Evolutionary conservation across 2,797 vertebrate species (phyloP).

Genomic region (Graptemys geographica): DNA sequence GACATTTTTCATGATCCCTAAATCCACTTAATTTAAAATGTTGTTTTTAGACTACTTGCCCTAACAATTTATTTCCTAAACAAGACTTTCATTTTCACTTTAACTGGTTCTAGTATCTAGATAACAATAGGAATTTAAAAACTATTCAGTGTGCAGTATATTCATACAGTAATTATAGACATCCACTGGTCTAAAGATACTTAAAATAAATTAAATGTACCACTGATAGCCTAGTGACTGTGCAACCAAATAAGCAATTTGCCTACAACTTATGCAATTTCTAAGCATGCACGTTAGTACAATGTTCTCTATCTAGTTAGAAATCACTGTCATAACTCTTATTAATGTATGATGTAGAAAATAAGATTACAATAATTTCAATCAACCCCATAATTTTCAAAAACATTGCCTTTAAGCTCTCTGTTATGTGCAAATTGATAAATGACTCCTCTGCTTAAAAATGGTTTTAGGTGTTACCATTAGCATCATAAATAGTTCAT

Average conservation of each 20-base stretch:
- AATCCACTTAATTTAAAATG: not conserved
- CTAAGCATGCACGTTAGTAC: conserved; percentile 26
- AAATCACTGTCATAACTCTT: conserved; percentile 57
- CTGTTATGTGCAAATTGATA: conserved; percentile 48
- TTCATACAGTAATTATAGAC: conserved; percentile 45
- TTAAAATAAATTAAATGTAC: conserved; percentile 53
- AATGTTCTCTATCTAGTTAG: conserved; percentile 59
- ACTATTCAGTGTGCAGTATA: not conserved
- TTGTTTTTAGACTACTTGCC: not conserved
- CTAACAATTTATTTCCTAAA: not conserved
- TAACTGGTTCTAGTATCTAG: not conserved
- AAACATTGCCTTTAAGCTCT: conserved; percentile 50
- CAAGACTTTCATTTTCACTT: not conserved
- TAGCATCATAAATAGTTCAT: conserved; percentile 56
- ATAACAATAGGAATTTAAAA: conserved; percentile 41
- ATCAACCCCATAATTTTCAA: conserved; percentile 63
- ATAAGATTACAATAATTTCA: conserved; percentile 73
- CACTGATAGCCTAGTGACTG: conserved; percentile 54
- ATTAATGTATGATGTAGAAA: conserved; percentile 65
- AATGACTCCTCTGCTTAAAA: conserved; percentile 62
- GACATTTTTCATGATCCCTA: not conserved
- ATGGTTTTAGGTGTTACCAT: conserved; percentile 53
- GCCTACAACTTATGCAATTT: conserved; percentile 21
- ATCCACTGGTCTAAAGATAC: conserved; percentile 27
- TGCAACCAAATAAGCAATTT: conserved; percentile 64